Percentiles rank a stretch among this genome's conserved stretches.
phyloP scores from a whole-genome alignment of 2,797 vertebrate genomes.

The Argyrosomus regius region DNA sequence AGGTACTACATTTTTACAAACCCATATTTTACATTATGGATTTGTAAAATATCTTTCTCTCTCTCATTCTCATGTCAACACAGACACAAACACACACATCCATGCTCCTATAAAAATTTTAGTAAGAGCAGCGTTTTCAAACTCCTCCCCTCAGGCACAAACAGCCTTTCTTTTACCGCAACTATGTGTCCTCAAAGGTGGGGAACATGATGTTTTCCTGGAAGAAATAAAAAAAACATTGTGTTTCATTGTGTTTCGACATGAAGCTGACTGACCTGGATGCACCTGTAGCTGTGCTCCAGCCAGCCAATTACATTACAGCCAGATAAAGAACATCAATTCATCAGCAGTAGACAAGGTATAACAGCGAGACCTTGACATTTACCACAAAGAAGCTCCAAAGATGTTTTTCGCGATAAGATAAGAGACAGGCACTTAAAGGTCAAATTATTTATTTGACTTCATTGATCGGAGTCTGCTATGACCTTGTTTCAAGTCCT shows the following conservation, averaged over 20 bases:
- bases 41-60: neutral
- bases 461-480: neutral
- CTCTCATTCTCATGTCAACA: neutral
- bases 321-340: constrained; percentile 21
- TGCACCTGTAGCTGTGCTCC: constrained; percentile 25
- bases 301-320: constrained; percentile 24
- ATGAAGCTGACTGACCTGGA: constrained; percentile 15
- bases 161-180: constrained; percentile 7
- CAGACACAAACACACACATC: constrained; percentile 9
- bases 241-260: neutral
- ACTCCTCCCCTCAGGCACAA: constrained; percentile 31
- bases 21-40: neutral
- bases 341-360: constrained; percentile 23
- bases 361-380: constrained; percentile 6
- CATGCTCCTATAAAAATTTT: constrained; percentile 11
- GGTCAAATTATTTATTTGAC: constrained; percentile 26
- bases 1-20: constrained; percentile 13
- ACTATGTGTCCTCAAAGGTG: constrained; percentile 12
- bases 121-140: constrained; percentile 23
- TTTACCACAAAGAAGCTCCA: constrained; percentile 24
- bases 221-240: constrained; percentile 15
- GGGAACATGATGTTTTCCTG: constrained; percentile 33
- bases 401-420: constrained; percentile 20
- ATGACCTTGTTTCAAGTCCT: constrained; percentile 1
- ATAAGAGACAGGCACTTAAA: constrained; percentile 10